A percentile compares a stretch with the other conserved stretches of the same genome.
Conservation (phyloP, 2,113 vertebrate species). For the Phocoena phocoena region DNA sequence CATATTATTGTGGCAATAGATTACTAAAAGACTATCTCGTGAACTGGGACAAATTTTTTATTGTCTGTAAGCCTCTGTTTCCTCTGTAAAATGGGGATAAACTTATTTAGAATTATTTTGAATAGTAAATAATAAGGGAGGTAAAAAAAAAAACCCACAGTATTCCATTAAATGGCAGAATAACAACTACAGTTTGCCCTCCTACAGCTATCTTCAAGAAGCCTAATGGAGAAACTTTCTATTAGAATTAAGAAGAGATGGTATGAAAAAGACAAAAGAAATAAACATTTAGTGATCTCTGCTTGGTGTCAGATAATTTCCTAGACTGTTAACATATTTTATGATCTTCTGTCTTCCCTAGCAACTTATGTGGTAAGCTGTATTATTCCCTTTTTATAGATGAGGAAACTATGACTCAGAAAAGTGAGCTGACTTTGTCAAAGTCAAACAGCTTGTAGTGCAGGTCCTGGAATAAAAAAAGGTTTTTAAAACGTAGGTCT, state of each 20-base stretch:
- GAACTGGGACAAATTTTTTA: not conserved
- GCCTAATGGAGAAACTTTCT: not conserved
- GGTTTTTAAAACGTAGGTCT: not conserved
- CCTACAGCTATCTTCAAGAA: not conserved
- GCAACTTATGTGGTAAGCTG: not conserved
- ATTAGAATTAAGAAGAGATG: not conserved
- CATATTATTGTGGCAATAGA: not conserved
- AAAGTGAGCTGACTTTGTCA: slow-evolving; percentile 1
- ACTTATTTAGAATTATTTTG: not conserved
- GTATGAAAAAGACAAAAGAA: not conserved
- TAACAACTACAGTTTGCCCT: not conserved
- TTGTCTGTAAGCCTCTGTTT: not conserved
- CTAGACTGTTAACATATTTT: not conserved
- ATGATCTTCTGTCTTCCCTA: not conserved
- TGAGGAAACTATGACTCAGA: slow-evolving; percentile 28
- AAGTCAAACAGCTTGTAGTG: not conserved
- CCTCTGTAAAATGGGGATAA: not conserved
- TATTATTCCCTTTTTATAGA: not conserved
- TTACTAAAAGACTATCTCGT: not conserved
- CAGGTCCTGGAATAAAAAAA: not conserved
- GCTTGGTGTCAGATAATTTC: not conserved
- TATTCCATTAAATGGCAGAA: not conserved
- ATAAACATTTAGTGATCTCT: not conserved
- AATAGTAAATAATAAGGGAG: not conserved
- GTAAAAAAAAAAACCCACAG: not conserved